A percentile compares a stretch with the other conserved stretches of the same genome.
These are phyloP conservation scores for Azemiops feae DNA, from an alignment of 2,113 vertebrate genomes.

Conservation along the genomic window DNA sequence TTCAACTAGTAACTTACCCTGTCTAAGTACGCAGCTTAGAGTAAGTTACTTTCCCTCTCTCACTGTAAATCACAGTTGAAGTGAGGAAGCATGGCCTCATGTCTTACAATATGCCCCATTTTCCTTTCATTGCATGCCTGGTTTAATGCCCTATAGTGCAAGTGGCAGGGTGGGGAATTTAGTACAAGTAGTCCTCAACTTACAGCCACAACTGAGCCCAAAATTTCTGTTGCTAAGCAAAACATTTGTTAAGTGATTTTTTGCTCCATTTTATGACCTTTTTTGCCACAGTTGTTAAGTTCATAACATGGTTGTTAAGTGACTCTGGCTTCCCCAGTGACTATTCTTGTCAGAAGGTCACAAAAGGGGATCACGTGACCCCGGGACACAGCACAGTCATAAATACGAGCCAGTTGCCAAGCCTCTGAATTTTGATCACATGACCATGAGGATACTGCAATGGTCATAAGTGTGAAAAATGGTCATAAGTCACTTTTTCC, in stretches of 20 bases:
- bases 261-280: not conserved
- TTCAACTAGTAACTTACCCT: slow-evolving; percentile 64
- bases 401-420: not conserved
- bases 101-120: not conserved
- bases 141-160: not conserved
- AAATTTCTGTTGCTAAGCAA: not conserved
- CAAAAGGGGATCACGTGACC: not conserved
- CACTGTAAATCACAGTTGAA: not conserved
- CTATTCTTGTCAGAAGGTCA: not conserved
- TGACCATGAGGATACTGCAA: not conserved
- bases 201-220: not conserved
- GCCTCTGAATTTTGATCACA: not conserved
- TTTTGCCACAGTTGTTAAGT: not conserved
- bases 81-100: not conserved
- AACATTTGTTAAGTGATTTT: not conserved
- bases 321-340: not conserved
- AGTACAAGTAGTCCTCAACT: not conserved
- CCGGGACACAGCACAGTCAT: not conserved
- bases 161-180: not conserved
- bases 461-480: not conserved
- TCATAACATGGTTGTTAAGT: not conserved
- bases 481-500: not conserved
- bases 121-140: not conserved
- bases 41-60: slow-evolving; percentile 6
- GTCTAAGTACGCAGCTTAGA: slow-evolving; percentile 51